Evolutionary conservation across 2,113 vertebrate species (phyloP).

Genomic region (Talpa occidentalis): DNA sequence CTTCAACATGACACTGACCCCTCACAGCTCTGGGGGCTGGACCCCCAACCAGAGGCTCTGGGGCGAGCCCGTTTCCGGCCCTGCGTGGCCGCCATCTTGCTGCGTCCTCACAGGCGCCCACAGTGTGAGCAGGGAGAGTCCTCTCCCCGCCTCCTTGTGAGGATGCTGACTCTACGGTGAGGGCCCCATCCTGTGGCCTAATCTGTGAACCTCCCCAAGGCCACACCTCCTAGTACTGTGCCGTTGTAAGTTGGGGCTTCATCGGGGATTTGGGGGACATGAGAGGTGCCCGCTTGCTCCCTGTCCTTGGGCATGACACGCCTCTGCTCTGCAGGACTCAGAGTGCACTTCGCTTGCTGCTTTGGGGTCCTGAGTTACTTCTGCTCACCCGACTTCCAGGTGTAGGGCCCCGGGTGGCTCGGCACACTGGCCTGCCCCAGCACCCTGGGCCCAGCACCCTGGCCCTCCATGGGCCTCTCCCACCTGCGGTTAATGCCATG

Average conservation of each 20-base stretch:
- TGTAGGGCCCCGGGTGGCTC: no score
- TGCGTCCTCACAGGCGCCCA: rapidly evolving
- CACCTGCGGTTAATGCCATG: no score
- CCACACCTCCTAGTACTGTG: no score
- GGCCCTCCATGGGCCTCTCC: no score
- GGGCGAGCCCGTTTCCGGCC: neutral
- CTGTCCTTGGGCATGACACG: no score
- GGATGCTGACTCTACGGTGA: neutral
- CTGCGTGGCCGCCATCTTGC: rapidly evolving
- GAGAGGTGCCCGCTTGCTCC: neutral
- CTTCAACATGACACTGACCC: neutral
- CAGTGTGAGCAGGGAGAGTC: neutral
- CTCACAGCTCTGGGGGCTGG: neutral
- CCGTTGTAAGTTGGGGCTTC: neutral
- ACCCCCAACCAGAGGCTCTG: no score
- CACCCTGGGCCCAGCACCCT: no score
- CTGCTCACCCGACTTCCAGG: neutral
- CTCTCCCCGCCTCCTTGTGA: no score
- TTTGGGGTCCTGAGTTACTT: neutral
- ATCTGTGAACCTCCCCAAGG: neutral
- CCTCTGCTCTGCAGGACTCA: neutral
- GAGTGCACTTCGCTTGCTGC: neutral
- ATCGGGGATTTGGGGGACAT: rapidly evolving
- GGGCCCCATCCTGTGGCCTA: rapidly evolving
- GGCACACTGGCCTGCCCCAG: no score